Conservation (phyloP, 1,140 invertebrate genomes). For the Zeugodacus cucurbitae region DNA sequence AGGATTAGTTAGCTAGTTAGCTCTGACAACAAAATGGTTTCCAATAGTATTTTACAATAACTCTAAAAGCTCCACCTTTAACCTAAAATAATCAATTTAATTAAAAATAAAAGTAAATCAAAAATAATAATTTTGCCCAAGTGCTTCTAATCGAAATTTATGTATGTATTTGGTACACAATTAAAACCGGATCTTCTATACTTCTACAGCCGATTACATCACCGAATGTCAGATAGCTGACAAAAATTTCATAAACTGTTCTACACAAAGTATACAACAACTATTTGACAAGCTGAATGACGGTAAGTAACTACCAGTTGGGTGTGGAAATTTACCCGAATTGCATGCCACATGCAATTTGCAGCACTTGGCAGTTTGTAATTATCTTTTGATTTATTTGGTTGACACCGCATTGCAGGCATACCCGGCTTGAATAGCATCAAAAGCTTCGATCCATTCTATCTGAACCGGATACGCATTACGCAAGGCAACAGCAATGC, state of each 20-base stretch:
- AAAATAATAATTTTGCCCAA: too few relatives aligned
- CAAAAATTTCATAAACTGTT: constrained; percentile 73
- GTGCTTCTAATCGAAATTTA: too few relatives aligned
- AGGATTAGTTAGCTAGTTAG: too few relatives aligned
- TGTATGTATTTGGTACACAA: background rate
- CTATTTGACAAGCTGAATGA: constrained; percentile 72
- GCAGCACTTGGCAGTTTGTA: background rate
- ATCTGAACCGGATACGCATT: constrained; percentile 73
- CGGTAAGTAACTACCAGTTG: constrained; percentile 48
- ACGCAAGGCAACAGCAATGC: constrained; percentile 74
- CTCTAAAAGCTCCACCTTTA: too few relatives aligned
- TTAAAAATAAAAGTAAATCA: too few relatives aligned
- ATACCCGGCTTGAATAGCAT: constrained; percentile 66
- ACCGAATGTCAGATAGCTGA: constrained; percentile 73
- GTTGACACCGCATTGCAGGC: constrained; percentile 46
- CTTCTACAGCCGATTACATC: constrained; percentile 71
- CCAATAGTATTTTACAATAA: too few relatives aligned
- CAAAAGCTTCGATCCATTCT: constrained; percentile 73
- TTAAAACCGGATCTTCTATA: background rate
- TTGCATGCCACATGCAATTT: background rate
- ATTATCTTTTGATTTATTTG: constrained; percentile 20
- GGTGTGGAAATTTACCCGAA: background rate
- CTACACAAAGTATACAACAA: constrained; percentile 72
- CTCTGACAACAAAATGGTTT: too few relatives aligned
- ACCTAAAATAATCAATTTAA: too few relatives aligned